Conservation (phyloP, 2,888 invertebrate genomes). For the Amitus sp. region DNA sequence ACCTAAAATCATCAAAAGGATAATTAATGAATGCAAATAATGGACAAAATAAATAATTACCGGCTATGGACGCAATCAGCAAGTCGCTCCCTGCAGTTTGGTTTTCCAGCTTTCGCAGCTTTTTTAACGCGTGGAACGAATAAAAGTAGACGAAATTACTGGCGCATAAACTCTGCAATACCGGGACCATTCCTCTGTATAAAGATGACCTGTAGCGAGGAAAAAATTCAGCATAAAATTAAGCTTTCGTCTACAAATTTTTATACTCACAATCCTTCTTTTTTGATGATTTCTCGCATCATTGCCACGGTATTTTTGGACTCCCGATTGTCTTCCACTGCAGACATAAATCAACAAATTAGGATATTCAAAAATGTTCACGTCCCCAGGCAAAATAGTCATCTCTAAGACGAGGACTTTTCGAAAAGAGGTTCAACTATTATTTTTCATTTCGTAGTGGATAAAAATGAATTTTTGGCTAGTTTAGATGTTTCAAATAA, state of each 20-base stretch:
- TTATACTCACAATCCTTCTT: slow-evolving; percentile 71
- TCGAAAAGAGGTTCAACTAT: too few relatives aligned
- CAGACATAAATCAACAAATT: too few relatives aligned
- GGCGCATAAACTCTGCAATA: slow-evolving; percentile 83
- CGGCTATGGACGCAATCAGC: slow-evolving; percentile 80
- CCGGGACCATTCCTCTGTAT: slow-evolving; percentile 84
- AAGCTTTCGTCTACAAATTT: background rate
- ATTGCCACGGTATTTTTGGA: slow-evolving; percentile 75
- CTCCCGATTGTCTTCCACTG: slow-evolving; percentile 78
- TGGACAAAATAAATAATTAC: slow-evolving; percentile 59
- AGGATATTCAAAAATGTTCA: too few relatives aligned
- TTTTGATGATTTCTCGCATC: slow-evolving; percentile 67
- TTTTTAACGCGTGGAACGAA: slow-evolving; percentile 86
- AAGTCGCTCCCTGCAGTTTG: slow-evolving; percentile 79
- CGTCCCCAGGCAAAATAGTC: too few relatives aligned
- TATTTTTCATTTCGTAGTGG: too few relatives aligned
- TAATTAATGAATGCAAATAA: too few relatives aligned
- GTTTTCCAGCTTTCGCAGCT: slow-evolving; percentile 57
- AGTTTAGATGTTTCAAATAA: too few relatives aligned
- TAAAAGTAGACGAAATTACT: slow-evolving; percentile 97
- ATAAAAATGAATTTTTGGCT: too few relatives aligned
- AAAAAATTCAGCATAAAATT: background rate
- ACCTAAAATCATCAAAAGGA: too few relatives aligned
- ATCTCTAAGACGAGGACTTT: too few relatives aligned
- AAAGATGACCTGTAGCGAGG: slow-evolving; percentile 68